Evolutionary conservation across 2,797 vertebrate species (phyloP), one percentile per base, ranked within the genome.

Genomic region (Gallinago nigripennis): DNA sequence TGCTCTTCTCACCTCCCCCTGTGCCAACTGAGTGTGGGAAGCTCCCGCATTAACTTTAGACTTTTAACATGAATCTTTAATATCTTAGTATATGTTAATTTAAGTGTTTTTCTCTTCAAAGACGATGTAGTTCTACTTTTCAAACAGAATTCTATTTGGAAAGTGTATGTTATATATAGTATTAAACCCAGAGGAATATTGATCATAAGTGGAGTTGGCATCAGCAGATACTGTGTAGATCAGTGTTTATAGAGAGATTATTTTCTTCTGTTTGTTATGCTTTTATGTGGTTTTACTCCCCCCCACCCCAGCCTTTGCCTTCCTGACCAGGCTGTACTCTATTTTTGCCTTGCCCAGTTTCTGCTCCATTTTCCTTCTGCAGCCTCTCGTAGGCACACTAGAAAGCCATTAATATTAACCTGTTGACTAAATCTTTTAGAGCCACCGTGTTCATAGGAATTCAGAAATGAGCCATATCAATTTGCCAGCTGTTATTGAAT

Each of bases 231-330:
- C 5, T 58, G 1, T 31, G 16, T 12, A 35, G 35, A 37, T 35
- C 9, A 4, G 75, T 77, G 57, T 68, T 87, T 82, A 27, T 37
- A 87, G 16, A 7, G 18, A 66, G n/a, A 30, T 83, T 69, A 65
- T 71, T 41, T 88, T 86, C 39, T 79, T 78, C 18, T 45, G 14
- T 19, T 0, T 56, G 27, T 65, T 77, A 37, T 50, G 25, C 48
- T 76, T 60, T 85, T 53, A 57, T 51, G 27, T 35, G 27, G 3
- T 65, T 94, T 94, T 61, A 4, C 2, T 24, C 16, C 1, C 2
- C 2, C 11, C 11, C 4, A 1, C 0, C 3, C 2, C 33, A 12
- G 11, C 9, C n/a, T 3, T 72, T 87, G 25, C 3, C 17, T 70
- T 83, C 25, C 30, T 79, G 27, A 56, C 35, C 28, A 4, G 7